Conservation (phyloP, 2,797 vertebrate genomes). For the Lagocephalus sceleratus region DNA sequence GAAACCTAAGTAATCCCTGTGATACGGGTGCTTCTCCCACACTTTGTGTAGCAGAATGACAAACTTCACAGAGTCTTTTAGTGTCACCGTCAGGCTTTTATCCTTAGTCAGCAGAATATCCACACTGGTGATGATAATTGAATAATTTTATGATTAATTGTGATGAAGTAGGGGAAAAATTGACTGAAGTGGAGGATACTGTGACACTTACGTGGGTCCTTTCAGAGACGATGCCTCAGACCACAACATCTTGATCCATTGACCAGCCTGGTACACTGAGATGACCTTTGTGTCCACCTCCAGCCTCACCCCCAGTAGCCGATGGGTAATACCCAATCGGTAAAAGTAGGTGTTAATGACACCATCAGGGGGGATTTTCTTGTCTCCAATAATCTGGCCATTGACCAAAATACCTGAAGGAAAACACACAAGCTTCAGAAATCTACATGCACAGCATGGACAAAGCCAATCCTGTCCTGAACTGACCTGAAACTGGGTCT, state of each 20-base stretch:
- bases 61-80: constrained; percentile 83
- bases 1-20: constrained; percentile 88
- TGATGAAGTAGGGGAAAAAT: neutral
- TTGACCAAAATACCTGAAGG: constrained; percentile 85
- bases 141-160: neutral
- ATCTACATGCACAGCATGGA: no score
- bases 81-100: constrained; percentile 76
- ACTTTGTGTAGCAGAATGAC: constrained; percentile 84
- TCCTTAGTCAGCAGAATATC: constrained; percentile 80
- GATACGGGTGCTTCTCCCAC: constrained; percentile 83
- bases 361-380: constrained; percentile 67
- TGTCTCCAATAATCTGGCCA: constrained; percentile 86
- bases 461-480: no score
- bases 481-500: constrained; percentile 80
- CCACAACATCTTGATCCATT: constrained; percentile 77
- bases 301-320: constrained; percentile 73
- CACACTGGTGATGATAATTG: constrained; percentile 68
- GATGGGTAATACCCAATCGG: constrained; percentile 82
- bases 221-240: constrained; percentile 74
- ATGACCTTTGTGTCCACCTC: constrained; percentile 82
- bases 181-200: neutral
- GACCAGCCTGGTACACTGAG: constrained; percentile 68
- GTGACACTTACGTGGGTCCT: constrained; percentile 63
- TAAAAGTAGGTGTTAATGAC: constrained; percentile 86
- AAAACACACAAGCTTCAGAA: constrained; percentile 8